Conservation (phyloP, 2,113 vertebrate species). For the Heliornis fulica region DNA sequence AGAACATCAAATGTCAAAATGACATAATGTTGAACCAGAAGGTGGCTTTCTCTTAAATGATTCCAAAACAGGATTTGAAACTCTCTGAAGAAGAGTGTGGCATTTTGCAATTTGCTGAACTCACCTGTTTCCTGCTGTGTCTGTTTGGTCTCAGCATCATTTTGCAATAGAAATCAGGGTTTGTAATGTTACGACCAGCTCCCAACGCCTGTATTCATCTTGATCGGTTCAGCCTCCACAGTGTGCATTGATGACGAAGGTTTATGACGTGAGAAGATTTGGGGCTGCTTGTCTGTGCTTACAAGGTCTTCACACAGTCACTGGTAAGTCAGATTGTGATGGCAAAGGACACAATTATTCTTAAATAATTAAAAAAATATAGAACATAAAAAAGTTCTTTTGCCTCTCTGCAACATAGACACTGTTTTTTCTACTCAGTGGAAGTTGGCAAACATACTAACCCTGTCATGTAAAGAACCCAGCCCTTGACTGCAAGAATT, state of each 20-base stretch:
- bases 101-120: background rate
- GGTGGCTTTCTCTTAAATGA: background rate
- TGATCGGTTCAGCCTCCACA: background rate
- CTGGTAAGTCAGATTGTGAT: background rate
- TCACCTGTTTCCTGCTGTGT: background rate
- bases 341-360: background rate
- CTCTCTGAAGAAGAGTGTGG: background rate
- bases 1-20: background rate
- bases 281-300: background rate
- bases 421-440: background rate
- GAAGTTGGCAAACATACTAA: background rate
- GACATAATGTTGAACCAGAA: background rate
- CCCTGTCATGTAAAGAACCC: background rate
- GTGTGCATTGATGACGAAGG: background rate
- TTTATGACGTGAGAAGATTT: background rate
- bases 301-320: background rate
- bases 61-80: background rate
- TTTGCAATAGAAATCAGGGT: background rate
- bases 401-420: background rate
- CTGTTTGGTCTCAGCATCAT: background rate
- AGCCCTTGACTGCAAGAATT: background rate
- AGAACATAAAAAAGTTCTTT: background rate
- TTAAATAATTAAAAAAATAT: background rate
- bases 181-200: background rate
- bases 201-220: rapidly evolving